Percentiles rank a stretch among this genome's conserved stretches.
Conservation (phyloP, 2,797 vertebrate genomes). For the Mycteria americana region DNA sequence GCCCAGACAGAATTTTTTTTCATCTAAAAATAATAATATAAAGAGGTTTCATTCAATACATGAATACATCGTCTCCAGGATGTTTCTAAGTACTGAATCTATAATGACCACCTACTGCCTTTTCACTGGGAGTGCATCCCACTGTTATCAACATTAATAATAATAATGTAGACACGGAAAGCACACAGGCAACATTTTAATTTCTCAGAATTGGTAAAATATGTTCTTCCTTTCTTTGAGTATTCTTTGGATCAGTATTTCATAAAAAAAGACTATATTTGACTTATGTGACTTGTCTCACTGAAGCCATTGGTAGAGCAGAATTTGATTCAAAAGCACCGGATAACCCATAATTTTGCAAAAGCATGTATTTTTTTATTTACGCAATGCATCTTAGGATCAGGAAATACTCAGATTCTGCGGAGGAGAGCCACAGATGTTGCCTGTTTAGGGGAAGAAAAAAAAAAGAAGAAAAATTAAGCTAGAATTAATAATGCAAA, state of each 20-base stretch:
- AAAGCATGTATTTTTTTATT: neutral
- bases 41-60: neutral
- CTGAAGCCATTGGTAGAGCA: conserved; percentile 17
- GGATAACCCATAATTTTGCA: neutral
- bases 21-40: conserved; percentile 35
- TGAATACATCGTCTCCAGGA: neutral
- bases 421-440: rapidly evolving
- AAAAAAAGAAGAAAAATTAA: neutral
- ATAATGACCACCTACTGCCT: conserved; percentile 16
- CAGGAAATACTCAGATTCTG: neutral
- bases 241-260: neutral
- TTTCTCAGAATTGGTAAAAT: conserved; percentile 21
- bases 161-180: conserved; percentile 10
- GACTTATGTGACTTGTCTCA: neutral
- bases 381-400: neutral
- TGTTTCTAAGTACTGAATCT: conserved; percentile 36
- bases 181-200: conserved; percentile 12
- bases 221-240: neutral
- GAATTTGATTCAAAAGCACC: neutral
- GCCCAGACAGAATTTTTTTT: neutral
- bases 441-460: neutral
- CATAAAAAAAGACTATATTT: neutral
- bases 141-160: conserved; percentile 18
- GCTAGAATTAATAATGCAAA: neutral
- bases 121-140: conserved; percentile 11